Percentiles rank a stretch among this genome's conserved stretches.
Evolutionary conservation across 2,888 invertebrate genomes (phyloP).

Genomic region (Agriopis aurantiaria): DNA sequence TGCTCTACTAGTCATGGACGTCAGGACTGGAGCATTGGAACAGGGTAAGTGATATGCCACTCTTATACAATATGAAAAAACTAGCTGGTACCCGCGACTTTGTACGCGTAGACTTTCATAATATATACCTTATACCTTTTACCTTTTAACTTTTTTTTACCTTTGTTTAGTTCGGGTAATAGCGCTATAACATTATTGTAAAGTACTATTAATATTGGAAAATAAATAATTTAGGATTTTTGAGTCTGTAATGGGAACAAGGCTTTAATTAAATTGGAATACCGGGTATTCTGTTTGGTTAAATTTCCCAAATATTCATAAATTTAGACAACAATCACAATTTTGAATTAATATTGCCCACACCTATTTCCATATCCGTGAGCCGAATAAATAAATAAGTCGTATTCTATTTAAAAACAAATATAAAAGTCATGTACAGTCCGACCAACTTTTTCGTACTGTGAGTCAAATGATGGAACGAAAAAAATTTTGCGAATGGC

Average conservation of each 20-base stretch:
- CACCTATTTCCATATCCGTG: not conserved
- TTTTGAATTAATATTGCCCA: not conserved
- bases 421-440: not conserved
- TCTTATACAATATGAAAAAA: not conserved
- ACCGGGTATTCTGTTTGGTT: no score
- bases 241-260: no score
- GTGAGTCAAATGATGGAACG: not conserved
- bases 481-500: not conserved
- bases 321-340: not conserved
- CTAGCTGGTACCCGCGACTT: no score
- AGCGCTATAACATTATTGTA: no score
- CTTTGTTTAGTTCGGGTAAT: no score
- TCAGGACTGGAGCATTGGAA: slow-evolving; percentile 66
- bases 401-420: not conserved
- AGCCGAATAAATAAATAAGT: not conserved
- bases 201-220: no score
- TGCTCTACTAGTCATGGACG: slow-evolving; percentile 65
- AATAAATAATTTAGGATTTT: no score
- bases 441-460: no score
- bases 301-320: no score
- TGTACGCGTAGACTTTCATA: no score
- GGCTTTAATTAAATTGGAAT: no score
- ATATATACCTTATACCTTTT: not conserved
- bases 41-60: slow-evolving; percentile 60
- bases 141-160: no score